Conservation (phyloP, 2,797 vertebrate species). For the Pipistrellus pipistrellus region DNA sequence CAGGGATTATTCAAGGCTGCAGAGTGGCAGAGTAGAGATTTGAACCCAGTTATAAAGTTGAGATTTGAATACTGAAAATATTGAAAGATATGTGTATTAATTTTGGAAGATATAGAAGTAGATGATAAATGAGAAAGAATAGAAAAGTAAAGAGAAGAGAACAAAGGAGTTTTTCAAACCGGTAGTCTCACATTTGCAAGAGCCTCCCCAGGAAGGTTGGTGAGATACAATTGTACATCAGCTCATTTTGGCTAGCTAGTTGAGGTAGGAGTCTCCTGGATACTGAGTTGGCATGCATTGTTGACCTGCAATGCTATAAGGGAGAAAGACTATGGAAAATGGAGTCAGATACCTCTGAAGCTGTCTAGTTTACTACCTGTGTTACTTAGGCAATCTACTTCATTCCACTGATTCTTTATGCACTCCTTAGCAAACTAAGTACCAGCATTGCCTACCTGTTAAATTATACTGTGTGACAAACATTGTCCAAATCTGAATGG, state of each 20-base stretch:
- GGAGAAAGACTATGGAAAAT: background rate
- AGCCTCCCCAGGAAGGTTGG: background rate
- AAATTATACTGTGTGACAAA: background rate
- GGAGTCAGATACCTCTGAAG: background rate
- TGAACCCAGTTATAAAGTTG: background rate
- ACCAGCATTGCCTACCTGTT: background rate
- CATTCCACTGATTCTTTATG: background rate
- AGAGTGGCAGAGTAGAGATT: background rate
- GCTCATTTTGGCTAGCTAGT: background rate
- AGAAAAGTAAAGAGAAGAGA: conserved; percentile 21
- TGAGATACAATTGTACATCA: background rate
- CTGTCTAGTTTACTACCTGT: background rate
- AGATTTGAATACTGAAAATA: background rate
- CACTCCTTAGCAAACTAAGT: background rate
- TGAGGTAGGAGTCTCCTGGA: conserved; percentile 6
- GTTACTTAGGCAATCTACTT: conserved; percentile 9
- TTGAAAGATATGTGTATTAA: background rate
- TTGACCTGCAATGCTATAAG: background rate
- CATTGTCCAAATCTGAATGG: background rate
- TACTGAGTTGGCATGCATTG: background rate
- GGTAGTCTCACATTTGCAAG: background rate
- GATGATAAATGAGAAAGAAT: background rate
- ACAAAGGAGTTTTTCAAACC: background rate
- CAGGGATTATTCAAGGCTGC: background rate
- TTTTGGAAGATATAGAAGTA: background rate